These are phyloP conservation scores for Paracyclopina nana DNA, from an alignment of 1,140 invertebrate genomes.

Conservation along the genomic window DNA sequence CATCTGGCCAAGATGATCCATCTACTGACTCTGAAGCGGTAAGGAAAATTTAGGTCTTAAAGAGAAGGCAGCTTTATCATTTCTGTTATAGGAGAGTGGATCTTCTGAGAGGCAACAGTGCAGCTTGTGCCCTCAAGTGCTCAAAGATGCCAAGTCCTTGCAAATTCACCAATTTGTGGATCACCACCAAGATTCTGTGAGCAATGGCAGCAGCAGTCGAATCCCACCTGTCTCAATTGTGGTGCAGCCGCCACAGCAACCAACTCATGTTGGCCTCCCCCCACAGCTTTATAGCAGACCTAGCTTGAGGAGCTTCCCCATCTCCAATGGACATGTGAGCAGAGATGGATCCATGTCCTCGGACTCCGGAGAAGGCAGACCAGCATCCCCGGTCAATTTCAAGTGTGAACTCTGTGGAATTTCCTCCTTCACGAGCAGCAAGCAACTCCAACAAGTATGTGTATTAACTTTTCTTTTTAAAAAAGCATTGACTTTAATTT, in stretches of 20 bases:
- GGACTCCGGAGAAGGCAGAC: not conserved
- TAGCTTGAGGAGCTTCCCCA: not conserved
- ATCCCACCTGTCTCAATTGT: not conserved
- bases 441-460: not conserved
- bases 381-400: not conserved
- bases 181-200: constrained; percentile 14
- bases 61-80: not conserved
- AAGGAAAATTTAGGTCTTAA: not conserved
- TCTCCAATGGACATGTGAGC: not conserved
- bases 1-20: constrained; percentile 1
- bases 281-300: not conserved
- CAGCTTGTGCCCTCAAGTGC: constrained; percentile 20
- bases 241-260: not conserved
- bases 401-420: not conserved
- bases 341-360: not conserved
- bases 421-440: not conserved
- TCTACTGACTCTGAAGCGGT: constrained; percentile 4
- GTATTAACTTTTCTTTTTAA: not conserved
- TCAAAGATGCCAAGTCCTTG: constrained; percentile 23
- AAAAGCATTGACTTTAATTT: not conserved
- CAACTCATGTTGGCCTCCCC: not conserved
- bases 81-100: constrained; percentile 12
- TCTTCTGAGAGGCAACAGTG: constrained; percentile 18
- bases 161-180: constrained; percentile 23
- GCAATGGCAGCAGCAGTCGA: not conserved